A percentile compares a stretch with the other conserved stretches of the same genome.
phyloP scores from a whole-genome alignment of 2,113 vertebrate genomes.

The Actinemys pallida region DNA sequence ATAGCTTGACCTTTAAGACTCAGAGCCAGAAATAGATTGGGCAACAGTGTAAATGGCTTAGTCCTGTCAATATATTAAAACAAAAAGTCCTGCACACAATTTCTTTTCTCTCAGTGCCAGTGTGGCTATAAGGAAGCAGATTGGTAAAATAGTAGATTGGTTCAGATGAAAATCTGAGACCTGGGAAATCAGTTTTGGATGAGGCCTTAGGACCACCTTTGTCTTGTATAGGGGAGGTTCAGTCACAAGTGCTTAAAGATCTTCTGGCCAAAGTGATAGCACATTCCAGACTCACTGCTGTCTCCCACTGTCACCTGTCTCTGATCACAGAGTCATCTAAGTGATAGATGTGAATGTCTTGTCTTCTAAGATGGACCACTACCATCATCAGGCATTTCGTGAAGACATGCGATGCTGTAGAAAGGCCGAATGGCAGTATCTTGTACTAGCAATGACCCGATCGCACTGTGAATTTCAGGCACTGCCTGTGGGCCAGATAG shows the following conservation, averaged over 20 bases:
- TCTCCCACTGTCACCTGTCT: background rate
- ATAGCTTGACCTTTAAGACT: no score
- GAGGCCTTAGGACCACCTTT: background rate
- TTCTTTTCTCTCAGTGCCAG: background rate
- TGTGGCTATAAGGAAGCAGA: background rate
- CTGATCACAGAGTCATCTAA: background rate
- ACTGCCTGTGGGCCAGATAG: no score
- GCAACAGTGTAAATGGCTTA: background rate
- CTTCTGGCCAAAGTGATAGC: background rate
- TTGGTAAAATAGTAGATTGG: background rate
- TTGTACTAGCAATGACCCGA: no score
- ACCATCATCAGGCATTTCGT: background rate
- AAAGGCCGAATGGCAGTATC: no score
- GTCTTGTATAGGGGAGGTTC: background rate
- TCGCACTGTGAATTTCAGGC: no score
- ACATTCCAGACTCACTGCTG: background rate
- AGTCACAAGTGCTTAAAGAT: background rate
- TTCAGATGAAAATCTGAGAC: background rate
- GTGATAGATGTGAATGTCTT: background rate
- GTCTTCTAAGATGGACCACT: background rate
- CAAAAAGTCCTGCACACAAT: background rate
- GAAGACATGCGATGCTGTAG: accelerated
- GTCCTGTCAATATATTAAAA: background rate
- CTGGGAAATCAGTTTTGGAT: background rate
- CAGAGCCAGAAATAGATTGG: no score